Evolutionary conservation across 2,888 invertebrate genomes (phyloP).

Genomic region (Imbricaverruca yamaguchii): DNA sequence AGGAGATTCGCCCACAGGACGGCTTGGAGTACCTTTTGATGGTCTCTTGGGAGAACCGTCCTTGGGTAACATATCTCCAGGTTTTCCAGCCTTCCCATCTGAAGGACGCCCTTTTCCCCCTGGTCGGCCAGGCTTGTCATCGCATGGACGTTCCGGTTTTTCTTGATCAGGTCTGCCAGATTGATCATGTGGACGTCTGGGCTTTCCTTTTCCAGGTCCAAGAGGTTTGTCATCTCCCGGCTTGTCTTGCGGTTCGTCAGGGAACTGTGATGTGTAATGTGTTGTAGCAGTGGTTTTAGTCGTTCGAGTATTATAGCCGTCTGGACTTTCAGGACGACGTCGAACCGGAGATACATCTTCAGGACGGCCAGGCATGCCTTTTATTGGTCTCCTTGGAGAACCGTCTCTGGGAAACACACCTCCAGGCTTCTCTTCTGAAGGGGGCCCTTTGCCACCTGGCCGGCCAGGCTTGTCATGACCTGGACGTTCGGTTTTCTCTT

Average conservation of each 20-base stretch:
- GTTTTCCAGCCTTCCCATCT: too few species aligned
- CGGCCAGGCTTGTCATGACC: too few species aligned
- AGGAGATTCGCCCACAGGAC: too few species aligned
- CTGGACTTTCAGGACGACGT: not conserved
- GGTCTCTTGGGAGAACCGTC: too few species aligned
- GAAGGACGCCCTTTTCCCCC: not conserved
- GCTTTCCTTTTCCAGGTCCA: too few species aligned
- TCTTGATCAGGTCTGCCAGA: too few species aligned
- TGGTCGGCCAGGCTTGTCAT: not conserved
- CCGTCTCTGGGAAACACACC: not conserved
- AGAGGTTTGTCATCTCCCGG: too few species aligned
- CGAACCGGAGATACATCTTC: not conserved
- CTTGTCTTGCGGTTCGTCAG: not conserved
- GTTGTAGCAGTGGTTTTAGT: not conserved
- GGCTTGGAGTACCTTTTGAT: too few species aligned
- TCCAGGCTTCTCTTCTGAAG: not conserved
- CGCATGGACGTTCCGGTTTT: too few species aligned
- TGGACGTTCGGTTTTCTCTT: not conserved
- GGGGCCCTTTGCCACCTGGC: not conserved
- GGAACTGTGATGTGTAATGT: not conserved
- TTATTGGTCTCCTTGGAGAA: not conserved
- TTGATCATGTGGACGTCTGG: too few species aligned
- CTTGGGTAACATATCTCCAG: too few species aligned
- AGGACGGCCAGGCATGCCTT: not conserved
- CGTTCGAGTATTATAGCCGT: not conserved